Evolutionary conservation across 2,797 vertebrate species (phyloP), one percentile per base, ranked within the genome.

Genomic region (Tympanoctomys barrerae): DNA sequence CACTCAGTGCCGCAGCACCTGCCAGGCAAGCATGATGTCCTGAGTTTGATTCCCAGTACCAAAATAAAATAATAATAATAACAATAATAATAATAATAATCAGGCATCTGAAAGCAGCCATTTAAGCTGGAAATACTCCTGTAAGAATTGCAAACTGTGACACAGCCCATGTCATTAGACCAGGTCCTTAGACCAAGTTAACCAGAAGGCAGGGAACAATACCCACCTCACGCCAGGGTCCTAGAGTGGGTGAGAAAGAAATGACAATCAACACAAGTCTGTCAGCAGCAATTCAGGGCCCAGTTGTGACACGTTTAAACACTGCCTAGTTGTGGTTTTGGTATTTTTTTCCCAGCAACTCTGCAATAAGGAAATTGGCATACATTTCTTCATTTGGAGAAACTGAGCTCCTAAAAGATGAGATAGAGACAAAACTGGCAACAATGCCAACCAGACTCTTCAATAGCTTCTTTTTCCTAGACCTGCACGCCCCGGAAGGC

Each of bases 321-420:
- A 71, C 31, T 79, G 91, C n/a, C 75, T 85, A 87, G 71, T 82
- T 81, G 70, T 81, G 70, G 52, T 14, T 54, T 54, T 36, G 36
- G 31, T 22, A 10, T n/a, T 28, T 49, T 21, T 13, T 54, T 18
- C 54, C 54, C 81, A 28, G 66, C 89, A 61, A 78, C 31, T 46
- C 77, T 82, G 59, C 59, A 83, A 94, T n/a, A 42, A 28, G 75
- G 49, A 61, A 95, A 28, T 39, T 85, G 81, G 57, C 91, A 68
- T 46, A 31, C 78, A 86, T 83, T 94, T 87, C 84, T 96, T 81
- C 52, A 28, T 88, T 31, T 83, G 80, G 89, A 96, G 93, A 97
- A 97, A 94, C 89, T 64, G 46, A 91, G 68, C 95, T 94, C 85
- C 73, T 89, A 5, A 22, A 83, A 97, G 90, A 97, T 93, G 68